A percentile compares a stretch with the other conserved stretches of the same genome.
These are phyloP conservation scores for Tinamus major DNA, from an alignment of 2,797 vertebrate genomes.

Conservation along the genomic window DNA sequence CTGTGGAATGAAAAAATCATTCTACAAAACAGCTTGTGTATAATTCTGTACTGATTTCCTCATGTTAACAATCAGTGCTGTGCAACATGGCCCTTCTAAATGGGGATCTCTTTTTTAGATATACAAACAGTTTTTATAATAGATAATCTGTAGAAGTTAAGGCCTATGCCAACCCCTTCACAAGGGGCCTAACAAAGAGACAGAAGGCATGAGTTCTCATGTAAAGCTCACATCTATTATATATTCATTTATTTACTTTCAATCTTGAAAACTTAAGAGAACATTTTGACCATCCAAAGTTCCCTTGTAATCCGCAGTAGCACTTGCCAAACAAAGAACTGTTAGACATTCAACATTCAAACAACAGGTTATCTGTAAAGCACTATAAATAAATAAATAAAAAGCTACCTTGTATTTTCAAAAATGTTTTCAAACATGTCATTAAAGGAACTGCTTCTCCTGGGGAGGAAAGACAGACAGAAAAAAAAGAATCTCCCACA, in stretches of 20 bases:
- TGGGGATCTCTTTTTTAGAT: background rate
- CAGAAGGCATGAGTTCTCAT: background rate
- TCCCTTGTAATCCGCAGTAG: background rate
- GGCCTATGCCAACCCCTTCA: background rate
- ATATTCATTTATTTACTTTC: background rate
- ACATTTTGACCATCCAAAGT: background rate
- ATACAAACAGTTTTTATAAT: background rate
- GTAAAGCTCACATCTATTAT: background rate
- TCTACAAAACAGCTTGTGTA: background rate
- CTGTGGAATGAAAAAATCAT: background rate
- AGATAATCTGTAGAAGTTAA: background rate
- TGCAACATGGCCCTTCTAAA: background rate
- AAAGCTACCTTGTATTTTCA: background rate
- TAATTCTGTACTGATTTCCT: background rate
- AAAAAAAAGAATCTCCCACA: background rate
- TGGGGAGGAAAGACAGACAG: background rate
- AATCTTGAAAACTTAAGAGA: background rate
- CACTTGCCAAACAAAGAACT: background rate
- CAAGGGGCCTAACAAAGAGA: background rate
- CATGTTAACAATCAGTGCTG: background rate
- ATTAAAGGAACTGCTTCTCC: background rate
- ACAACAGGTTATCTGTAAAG: conserved; percentile 8
- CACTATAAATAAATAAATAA: background rate
- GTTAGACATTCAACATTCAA: conserved; percentile 5
- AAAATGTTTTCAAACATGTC: conserved; percentile 15